These are phyloP conservation scores for Lateolabrax maculatus DNA, from an alignment of 2,797 vertebrate species.

Conservation along the genomic window DNA sequence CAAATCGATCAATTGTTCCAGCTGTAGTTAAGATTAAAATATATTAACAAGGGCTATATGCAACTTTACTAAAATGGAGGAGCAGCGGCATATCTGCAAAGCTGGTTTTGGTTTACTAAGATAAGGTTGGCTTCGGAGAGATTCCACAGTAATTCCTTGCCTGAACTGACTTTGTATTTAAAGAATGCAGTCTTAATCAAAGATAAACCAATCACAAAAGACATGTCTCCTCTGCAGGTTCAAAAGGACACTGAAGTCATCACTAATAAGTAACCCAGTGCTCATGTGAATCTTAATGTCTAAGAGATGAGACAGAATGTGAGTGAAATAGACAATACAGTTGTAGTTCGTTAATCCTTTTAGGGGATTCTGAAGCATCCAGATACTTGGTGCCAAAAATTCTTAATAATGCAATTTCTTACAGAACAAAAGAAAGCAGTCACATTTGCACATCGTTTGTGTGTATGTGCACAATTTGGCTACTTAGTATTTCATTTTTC, in stretches of 20 bases:
- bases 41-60: background rate
- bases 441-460: slow-evolving; percentile 1
- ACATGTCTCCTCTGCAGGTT: slow-evolving; percentile 31
- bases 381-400: background rate
- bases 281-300: slow-evolving; percentile 22
- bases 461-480: slow-evolving; percentile 1
- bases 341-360: slow-evolving; percentile 16
- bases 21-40: background rate
- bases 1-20: background rate
- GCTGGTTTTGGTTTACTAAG: slow-evolving; percentile 16
- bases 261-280: slow-evolving; percentile 9
- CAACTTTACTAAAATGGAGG: background rate
- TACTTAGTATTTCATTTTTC: background rate
- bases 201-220: slow-evolving; percentile 34
- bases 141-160: slow-evolving; percentile 3
- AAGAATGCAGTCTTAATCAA: background rate
- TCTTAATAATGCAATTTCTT: slow-evolving; percentile 4
- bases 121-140: slow-evolving; percentile 12
- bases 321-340: slow-evolving; percentile 15
- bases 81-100: slow-evolving; percentile 1
- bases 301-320: slow-evolving; percentile 6
- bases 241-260: slow-evolving; percentile 38
- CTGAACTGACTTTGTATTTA: slow-evolving; percentile 16
- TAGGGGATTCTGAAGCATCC: slow-evolving; percentile 14
- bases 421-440: slow-evolving; percentile 24